Conservation (phyloP, 1,140 invertebrate genomes). For the Hylaeus volcanicus region DNA sequence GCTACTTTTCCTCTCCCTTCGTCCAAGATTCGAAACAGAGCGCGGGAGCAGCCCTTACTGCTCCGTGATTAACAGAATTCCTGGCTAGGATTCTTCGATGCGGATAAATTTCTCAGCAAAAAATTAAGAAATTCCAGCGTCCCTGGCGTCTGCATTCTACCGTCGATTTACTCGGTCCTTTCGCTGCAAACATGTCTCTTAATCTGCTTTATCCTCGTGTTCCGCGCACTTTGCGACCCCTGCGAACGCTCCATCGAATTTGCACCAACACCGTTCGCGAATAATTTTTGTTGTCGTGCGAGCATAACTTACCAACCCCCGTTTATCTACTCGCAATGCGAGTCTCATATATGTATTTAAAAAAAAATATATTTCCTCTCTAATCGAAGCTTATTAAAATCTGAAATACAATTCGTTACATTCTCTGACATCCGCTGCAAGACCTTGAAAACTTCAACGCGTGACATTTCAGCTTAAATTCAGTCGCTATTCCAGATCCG, state of each 20-base stretch:
- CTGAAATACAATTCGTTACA: too few species aligned
- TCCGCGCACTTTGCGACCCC: slow-evolving; percentile 13
- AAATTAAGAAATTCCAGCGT: slow-evolving; percentile 29
- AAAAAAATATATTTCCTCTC: too few species aligned
- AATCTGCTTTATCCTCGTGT: slow-evolving; percentile 24
- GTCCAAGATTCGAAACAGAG: neutral
- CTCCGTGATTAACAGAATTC: neutral
- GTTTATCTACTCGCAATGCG: too few species aligned
- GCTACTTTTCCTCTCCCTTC: neutral
- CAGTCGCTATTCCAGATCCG: too few species aligned
- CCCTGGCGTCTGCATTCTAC: neutral
- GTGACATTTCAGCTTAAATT: too few species aligned
- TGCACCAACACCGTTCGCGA: neutral
- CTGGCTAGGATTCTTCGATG: neutral
- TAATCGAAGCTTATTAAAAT: too few species aligned
- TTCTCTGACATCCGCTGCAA: too few species aligned
- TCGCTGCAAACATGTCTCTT: slow-evolving; percentile 20
- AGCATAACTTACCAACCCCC: too few species aligned
- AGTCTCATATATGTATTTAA: too few species aligned
- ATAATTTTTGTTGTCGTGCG: neutral
- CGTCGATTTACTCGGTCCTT: slow-evolving; percentile 32
- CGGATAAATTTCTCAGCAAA: slow-evolving; percentile 4
- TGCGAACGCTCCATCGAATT: slow-evolving; percentile 21
- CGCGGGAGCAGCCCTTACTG: neutral
- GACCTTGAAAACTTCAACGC: too few species aligned